Conservation (phyloP, 1,140 invertebrate genomes). For the Thaumatotibia leucotreta region DNA sequence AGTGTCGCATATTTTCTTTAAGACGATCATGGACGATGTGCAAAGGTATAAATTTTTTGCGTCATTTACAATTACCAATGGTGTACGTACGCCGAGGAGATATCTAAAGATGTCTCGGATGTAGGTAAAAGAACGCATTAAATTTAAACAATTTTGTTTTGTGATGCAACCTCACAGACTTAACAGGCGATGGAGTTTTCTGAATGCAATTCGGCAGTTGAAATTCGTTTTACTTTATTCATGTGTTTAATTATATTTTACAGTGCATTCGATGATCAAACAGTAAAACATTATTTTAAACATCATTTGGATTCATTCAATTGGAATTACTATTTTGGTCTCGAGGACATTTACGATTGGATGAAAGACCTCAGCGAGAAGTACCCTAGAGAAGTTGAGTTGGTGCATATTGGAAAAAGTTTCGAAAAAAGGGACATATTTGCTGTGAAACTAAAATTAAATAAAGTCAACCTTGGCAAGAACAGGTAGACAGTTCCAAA, state of each 20-base stretch:
- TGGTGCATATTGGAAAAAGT: slow-evolving; percentile 76
- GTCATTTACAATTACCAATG: too few species aligned
- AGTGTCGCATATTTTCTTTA: slow-evolving; percentile 33
- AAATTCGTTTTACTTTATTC: too few species aligned
- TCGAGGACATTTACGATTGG: slow-evolving; percentile 73
- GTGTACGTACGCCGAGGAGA: too few species aligned
- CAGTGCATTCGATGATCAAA: slow-evolving; percentile 51
- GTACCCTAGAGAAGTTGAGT: slow-evolving; percentile 61
- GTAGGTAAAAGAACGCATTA: too few species aligned
- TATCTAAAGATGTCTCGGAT: too few species aligned
- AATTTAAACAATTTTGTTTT: too few species aligned
- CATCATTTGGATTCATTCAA: slow-evolving; percentile 51
- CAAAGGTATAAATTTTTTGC: too few species aligned
- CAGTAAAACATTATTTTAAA: slow-evolving; percentile 45
- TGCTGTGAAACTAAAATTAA: slow-evolving; percentile 78
- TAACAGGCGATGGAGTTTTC: too few species aligned
- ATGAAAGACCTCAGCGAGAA: slow-evolving; percentile 51
- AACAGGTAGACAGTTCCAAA: too few species aligned
- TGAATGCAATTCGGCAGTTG: too few species aligned
- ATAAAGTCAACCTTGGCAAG: not conserved
- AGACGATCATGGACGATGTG: slow-evolving; percentile 45
- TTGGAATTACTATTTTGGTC: slow-evolving; percentile 68
- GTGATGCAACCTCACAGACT: too few species aligned
- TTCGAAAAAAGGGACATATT: slow-evolving; percentile 80
- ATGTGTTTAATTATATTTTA: slow-evolving; percentile 19